Conservation (phyloP, 2,797 vertebrate species). For the Ambastaia sidthimunki region DNA sequence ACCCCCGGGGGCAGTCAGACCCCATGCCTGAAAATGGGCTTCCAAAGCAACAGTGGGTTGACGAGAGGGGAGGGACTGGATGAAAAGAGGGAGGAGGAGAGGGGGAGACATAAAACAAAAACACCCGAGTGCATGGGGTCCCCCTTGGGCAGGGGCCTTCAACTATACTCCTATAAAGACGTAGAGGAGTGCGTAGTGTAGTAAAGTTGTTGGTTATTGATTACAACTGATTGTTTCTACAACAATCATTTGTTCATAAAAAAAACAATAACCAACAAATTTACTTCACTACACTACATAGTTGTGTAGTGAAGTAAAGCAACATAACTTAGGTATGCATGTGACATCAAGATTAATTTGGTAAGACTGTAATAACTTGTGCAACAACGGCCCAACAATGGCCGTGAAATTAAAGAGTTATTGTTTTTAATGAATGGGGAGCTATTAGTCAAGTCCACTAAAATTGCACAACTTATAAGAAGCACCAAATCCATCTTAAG, state of each 20-base stretch:
- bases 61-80: constrained; percentile 59
- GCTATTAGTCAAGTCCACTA: neutral
- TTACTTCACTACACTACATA: too few relatives aligned
- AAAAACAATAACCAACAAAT: too few relatives aligned
- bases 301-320: too few relatives aligned
- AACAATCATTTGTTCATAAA: too few relatives aligned
- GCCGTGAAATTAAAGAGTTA: neutral
- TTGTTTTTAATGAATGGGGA: constrained; percentile 24
- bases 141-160: constrained; percentile 45
- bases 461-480: constrained; percentile 31
- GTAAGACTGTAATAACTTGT: neutral
- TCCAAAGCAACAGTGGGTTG: constrained; percentile 75
- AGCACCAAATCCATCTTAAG: constrained; percentile 10
- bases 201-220: constrained; percentile 6
- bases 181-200: neutral
- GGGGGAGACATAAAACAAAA: constrained; percentile 69
- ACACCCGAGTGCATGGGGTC: constrained; percentile 62
- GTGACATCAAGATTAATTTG: neutral
- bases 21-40: constrained; percentile 74
- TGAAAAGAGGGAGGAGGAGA: constrained; percentile 61
- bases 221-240: too few relatives aligned
- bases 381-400: constrained; percentile 8
- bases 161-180: constrained; percentile 22
- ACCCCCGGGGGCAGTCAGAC: constrained; percentile 72
- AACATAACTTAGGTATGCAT: neutral